Percentiles rank a stretch among this genome's conserved stretches.
Conservation (phyloP, 2,888 invertebrate genomes). For the Gymnocheta viridis region DNA sequence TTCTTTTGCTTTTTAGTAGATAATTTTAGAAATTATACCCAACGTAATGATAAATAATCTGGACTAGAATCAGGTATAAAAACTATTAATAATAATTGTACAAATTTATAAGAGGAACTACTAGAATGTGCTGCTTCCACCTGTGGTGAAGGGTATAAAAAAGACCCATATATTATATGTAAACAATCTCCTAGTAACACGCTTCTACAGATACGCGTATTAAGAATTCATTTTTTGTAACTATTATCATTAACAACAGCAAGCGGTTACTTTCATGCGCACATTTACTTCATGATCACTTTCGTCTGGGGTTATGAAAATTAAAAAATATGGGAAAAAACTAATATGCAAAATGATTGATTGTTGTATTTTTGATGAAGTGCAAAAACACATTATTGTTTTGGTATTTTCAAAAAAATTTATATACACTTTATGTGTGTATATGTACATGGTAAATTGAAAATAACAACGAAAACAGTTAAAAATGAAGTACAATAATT, state of each 20-base stretch:
- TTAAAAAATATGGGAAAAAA: background rate
- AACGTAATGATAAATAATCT: too few relatives aligned
- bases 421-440: background rate
- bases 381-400: slow-evolving; percentile 53
- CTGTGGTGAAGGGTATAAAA: background rate
- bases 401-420: slow-evolving; percentile 18
- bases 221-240: background rate
- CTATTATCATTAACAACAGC: slow-evolving; percentile 10
- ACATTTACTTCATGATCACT: slow-evolving; percentile 10
- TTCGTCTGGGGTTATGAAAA: slow-evolving; percentile 5
- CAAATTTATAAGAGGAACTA: background rate
- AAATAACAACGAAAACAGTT: slow-evolving; percentile 7
- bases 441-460: background rate
- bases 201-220: background rate
- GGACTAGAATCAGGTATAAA: background rate
- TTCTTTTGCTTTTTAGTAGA: too few relatives aligned
- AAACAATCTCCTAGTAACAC: background rate
- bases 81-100: background rate
- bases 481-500: slow-evolving; percentile 67
- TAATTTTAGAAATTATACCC: too few relatives aligned
- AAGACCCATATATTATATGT: background rate
- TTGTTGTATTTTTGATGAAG: slow-evolving; percentile 48
- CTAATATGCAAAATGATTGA: slow-evolving; percentile 59
- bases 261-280: background rate
- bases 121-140: background rate